These are phyloP conservation scores for Nasonia longicornis DNA, from an alignment of 1,140 invertebrate genomes.

Conservation along the genomic window DNA sequence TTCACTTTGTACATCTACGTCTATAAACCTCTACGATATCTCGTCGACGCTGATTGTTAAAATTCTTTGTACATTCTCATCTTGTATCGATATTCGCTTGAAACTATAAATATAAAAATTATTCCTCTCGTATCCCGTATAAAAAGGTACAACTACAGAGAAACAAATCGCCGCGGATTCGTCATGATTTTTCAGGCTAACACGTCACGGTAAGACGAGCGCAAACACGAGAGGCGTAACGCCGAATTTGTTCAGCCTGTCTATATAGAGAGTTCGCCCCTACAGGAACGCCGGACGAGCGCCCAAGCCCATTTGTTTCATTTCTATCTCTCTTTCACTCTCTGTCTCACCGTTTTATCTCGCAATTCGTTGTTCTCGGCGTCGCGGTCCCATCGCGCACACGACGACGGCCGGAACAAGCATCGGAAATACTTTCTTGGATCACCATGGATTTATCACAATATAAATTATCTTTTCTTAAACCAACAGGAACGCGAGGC, in stretches of 20 bases:
- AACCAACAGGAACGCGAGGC: slow-evolving; percentile 62
- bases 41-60: neutral
- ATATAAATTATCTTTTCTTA: slow-evolving; percentile 60
- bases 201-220: neutral
- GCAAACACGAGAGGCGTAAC: slow-evolving; percentile 31
- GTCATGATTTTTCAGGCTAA: neutral
- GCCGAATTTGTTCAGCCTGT: slow-evolving; percentile 40
- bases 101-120: neutral
- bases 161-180: slow-evolving; percentile 23
- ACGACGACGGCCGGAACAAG: slow-evolving; percentile 53
- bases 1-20: neutral
- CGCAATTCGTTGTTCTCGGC: slow-evolving; percentile 24
- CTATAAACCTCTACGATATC: neutral
- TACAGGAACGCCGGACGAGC: slow-evolving; percentile 12
- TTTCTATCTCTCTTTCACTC: slow-evolving; percentile 7
- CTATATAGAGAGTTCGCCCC: slow-evolving; percentile 24
- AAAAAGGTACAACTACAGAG: neutral
- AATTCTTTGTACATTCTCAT: neutral
- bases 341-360: slow-evolving; percentile 22
- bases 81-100: neutral
- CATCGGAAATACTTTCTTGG: slow-evolving; percentile 69
- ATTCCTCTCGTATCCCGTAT: neutral
- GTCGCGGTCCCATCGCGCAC: slow-evolving; percentile 12
- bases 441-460: slow-evolving; percentile 70
- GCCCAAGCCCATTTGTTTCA: slow-evolving; percentile 7